Base-by-base conservation (phyloP, 30 jellyfish, hydroid and myxozoan species). In the Pelagia noctiluca region DNA sequence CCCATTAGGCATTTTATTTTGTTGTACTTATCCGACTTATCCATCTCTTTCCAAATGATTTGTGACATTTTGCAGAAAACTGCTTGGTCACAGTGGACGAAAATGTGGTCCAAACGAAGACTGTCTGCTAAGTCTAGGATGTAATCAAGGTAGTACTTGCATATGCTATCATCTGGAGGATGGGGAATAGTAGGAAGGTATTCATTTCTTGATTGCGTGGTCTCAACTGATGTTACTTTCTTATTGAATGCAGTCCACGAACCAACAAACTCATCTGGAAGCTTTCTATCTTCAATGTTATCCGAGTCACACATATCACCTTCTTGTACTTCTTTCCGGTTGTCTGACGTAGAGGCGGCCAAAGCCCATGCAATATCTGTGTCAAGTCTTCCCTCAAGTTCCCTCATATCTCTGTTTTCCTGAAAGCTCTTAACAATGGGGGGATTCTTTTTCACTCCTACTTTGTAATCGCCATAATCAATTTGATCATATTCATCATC, bases 71-170 rank as follows among this genome's bases (percentile, higher is more conserved):
- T 60, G 34, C 21, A n/a, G 72, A 60, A 60, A n/a, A 60, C 23
- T 60, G 30, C n/a, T n/a, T n/a, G n/a, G n/a, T n/a, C n/a, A n/a
- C n/a, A n/a, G n/a, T n/a, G n/a, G 63, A 49, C 77, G 21, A 60
- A 60, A 4, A n/a, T 60, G 23, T 60, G 72, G 63, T 78, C 89
- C 69, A 78, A 49, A 38, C 49, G 80, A 78, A 54, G 89, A 78
- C 89, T 48, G 86, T 75, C 86, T 22, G 86, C 86, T 75, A 75
- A 75, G 49, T 78, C 80, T n/a, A 60, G 30, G 23, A 78, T 78
- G 89, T 78, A 78, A 78, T 60, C 89, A 78, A 78, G 89, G 80
- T 78, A 75, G 89, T n/a, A 63, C 86, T 75, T 75, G 72, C 50
- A 60, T 8, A 60, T 60, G 5, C 22, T 26, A n/a, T 60, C 35